Evolutionary conservation across 2,888 invertebrate species (phyloP), one percentile per base, ranked within the genome.

Genomic region (Tholera decimalis): DNA sequence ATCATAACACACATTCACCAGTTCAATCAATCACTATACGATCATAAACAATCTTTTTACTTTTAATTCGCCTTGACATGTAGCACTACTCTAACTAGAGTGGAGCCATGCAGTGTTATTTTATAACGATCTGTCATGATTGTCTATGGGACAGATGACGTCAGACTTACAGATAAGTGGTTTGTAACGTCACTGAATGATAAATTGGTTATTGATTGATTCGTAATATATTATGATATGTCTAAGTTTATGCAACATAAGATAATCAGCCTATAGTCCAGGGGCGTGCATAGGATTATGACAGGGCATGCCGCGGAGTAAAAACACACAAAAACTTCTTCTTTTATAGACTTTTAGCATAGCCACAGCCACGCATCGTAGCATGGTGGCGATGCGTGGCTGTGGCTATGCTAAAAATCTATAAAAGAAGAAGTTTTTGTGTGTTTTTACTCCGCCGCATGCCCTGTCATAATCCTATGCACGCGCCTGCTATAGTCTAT

Each of bases 51-150:
- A 22, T 39, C 15, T 30, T 15, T 50, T 53, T 39, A 50, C 61
- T 57, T 65, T 77, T 64, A 41, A 60, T 59, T 72, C 65, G 22
- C 65, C 56, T 64, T 77, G 73, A 72, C 73, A 72, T 44, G 26
- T 20, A 49, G 59, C 30, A 37, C 24, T 56, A 43, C 43, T 37
- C 59, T 28, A 18, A 41, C 30, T 33, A 56, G 33, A 60, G 39
- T 57, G 55, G n/a, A 24, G 35, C 24, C 70, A 11, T 11, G 44
- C 28, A n/a, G 47, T 60, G 58, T 57, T 67, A 47, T 70, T 60
- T 39, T 70, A 33, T 20, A 70, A 30, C 59, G 33, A 76, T 73
- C 59, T 58, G 33, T 76, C 75, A 74, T 75, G 54, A 54, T 76
- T 58, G 64, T 64, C 55, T 49, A 20, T 37, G 22, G 35, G 69